Evolutionary conservation across 1,140 invertebrate genomes (phyloP).

Genomic region (Drosophila mojavensis): DNA sequence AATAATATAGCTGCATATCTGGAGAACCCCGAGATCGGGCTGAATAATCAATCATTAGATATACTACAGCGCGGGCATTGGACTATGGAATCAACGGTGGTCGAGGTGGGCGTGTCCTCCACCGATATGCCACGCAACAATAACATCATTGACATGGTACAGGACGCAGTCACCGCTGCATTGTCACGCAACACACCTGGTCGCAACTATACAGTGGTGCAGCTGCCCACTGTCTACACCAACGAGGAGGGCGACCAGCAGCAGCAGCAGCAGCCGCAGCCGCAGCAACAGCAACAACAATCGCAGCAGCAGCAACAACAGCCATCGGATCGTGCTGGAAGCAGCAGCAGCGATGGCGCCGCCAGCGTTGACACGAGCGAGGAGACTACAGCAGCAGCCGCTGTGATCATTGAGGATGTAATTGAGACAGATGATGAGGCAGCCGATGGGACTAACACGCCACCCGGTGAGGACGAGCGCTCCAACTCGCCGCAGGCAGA

Average conservation of each 20-base stretch:
- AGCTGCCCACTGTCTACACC: constrained; percentile 73
- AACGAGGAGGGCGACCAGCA: constrained; percentile 48
- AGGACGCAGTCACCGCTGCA: constrained; percentile 80
- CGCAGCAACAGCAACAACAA: not conserved
- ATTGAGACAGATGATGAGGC: constrained; percentile 66
- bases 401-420: constrained; percentile 73
- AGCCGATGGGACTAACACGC: constrained; percentile 39
- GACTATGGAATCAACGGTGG: constrained; percentile 84
- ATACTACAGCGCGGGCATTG: constrained; percentile 80
- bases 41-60: constrained; percentile 79
- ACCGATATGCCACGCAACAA: constrained; percentile 80
- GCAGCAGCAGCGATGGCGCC: constrained; percentile 28
- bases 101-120: constrained; percentile 83
- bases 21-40: constrained; percentile 77
- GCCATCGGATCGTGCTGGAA: not conserved
- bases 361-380: constrained; percentile 41
- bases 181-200: constrained; percentile 69
- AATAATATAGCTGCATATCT: constrained; percentile 83
- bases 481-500: not conserved
- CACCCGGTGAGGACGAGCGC: constrained; percentile 28
- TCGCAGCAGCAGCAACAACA: too few relatives aligned
- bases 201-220: constrained; percentile 78
- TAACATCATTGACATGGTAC: constrained; percentile 82
- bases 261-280: constrained; percentile 6
- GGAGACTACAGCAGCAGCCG: constrained; percentile 62